Conservation (phyloP, 2,797 vertebrate genomes). For the Periparus ater region DNA sequence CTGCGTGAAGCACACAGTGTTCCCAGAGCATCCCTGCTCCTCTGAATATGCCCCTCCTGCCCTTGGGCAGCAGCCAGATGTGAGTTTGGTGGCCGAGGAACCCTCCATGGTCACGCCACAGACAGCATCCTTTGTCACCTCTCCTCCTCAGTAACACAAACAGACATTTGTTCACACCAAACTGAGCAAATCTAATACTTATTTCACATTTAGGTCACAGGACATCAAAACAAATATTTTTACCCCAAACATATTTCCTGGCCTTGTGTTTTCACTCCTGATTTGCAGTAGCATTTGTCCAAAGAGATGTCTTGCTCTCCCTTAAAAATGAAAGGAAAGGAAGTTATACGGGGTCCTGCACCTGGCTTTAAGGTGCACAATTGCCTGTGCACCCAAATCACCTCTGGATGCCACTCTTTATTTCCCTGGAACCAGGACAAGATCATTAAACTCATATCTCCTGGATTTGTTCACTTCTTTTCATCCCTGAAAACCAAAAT, state of each 20-base stretch:
- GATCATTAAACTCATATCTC: neutral
- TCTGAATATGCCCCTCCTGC: neutral
- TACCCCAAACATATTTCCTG: neutral
- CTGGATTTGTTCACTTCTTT: neutral
- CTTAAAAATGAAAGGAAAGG: neutral
- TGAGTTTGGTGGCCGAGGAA: neutral
- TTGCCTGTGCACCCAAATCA: neutral
- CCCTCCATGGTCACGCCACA: neutral
- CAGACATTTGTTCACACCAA: constrained; percentile 10
- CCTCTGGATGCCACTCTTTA: neutral
- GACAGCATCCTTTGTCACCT: constrained; percentile 7
- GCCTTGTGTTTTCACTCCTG: neutral
- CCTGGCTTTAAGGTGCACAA: neutral
- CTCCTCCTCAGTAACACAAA: neutral
- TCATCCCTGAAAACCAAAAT: neutral
- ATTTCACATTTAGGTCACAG: constrained; percentile 54
- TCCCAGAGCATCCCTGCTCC: neutral
- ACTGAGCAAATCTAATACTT: constrained; percentile 46
- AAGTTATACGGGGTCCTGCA: neutral
- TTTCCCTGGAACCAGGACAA: neutral
- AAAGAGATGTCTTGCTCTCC: neutral
- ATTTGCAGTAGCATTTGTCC: neutral
- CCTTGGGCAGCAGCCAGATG: neutral
- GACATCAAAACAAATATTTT: constrained; percentile 40
- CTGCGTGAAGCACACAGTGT: neutral